Percentiles rank a stretch among this genome's conserved stretches.
Evolutionary conservation across 1,140 invertebrate genomes (phyloP).

Genomic region (Maniola jurtina): DNA sequence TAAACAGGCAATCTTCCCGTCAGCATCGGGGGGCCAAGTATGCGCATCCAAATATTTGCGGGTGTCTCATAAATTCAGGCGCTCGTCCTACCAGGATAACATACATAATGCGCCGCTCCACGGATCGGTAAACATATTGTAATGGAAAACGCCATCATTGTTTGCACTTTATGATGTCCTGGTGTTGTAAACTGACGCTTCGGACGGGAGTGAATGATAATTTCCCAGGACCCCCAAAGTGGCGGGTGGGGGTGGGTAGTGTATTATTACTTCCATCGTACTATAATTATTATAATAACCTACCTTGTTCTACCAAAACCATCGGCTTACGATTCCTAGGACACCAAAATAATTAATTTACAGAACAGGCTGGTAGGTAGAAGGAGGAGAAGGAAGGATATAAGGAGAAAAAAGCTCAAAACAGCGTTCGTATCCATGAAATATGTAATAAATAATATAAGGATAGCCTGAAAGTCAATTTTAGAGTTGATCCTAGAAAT

Average conservation of each 20-base stretch:
- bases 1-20: constrained; percentile 74
- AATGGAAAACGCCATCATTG: constrained; percentile 77
- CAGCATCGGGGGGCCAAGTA: constrained; percentile 64
- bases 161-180: constrained; percentile 77
- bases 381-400: too few relatives aligned
- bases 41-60: constrained; percentile 74
- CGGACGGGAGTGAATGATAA: constrained; percentile 35
- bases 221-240: constrained; percentile 24
- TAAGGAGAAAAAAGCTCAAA: too few relatives aligned
- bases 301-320: background rate
- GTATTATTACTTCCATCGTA: background rate
- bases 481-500: too few relatives aligned
- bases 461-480: too few relatives aligned
- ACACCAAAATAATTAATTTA: too few relatives aligned
- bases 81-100: constrained; percentile 71
- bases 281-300: too few relatives aligned
- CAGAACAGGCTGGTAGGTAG: too few relatives aligned
- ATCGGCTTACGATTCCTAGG: background rate
- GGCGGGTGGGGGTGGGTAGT: background rate
- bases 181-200: constrained; percentile 66
- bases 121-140: constrained; percentile 78
- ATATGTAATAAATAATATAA: too few relatives aligned
- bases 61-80: constrained; percentile 73
- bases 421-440: too few relatives aligned
- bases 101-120: constrained; percentile 75